Percentiles rank a stretch among this genome's conserved stretches.
Conservation (phyloP, 1,140 invertebrate species). For the Arctopsyche grandis region DNA sequence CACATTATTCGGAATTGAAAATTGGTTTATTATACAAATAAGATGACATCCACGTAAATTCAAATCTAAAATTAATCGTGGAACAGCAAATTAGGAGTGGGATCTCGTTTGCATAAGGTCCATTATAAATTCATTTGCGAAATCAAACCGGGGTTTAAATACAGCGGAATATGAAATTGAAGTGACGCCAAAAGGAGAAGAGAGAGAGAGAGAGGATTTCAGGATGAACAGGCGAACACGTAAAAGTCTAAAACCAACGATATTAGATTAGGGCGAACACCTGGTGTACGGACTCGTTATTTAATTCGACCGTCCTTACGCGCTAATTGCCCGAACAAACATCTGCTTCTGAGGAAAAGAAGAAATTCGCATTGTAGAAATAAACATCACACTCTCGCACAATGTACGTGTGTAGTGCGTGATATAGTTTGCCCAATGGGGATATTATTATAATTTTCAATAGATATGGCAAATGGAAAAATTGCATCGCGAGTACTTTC, state of each 20-base stretch:
- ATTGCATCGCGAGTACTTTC: neutral
- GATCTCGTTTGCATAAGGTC: constrained; percentile 14
- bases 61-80: constrained; percentile 7
- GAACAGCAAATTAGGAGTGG: neutral
- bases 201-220: neutral
- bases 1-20: neutral
- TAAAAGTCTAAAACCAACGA: neutral
- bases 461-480: neutral
- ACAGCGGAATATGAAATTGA: constrained; percentile 2
- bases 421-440: too few species aligned
- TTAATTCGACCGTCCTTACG: too few species aligned
- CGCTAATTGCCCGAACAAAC: too few species aligned
- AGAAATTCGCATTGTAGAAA: too few species aligned
- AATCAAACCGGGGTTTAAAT: constrained; percentile 10
- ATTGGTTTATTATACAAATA: constrained; percentile 29
- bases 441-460: too few species aligned
- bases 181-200: neutral
- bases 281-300: neutral
- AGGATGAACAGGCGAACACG: neutral
- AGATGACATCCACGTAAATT: neutral
- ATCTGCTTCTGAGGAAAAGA: too few species aligned
- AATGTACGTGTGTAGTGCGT: too few species aligned
- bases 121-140: constrained; percentile 27
- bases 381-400: too few species aligned
- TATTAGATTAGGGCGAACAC: constrained; percentile 1